Conservation (phyloP, 2,113 vertebrate species). For the Plecturocebus donacophilus region DNA sequence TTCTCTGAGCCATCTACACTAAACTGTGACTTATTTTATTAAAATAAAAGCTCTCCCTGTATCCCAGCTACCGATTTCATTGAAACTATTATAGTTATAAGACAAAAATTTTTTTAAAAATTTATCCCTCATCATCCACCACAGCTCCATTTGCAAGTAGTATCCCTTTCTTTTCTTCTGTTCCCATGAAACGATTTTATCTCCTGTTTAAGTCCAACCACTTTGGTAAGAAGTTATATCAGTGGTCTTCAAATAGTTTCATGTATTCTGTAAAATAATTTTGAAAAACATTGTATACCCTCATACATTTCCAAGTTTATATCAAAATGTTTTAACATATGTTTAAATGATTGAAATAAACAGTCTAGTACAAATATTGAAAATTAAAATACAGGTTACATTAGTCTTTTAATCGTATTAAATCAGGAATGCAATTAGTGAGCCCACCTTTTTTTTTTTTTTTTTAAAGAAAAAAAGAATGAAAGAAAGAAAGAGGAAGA, state of each 20-base stretch:
- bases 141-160: not conserved
- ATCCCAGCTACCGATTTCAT: not conserved
- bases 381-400: not conserved
- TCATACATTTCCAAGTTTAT: not conserved
- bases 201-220: not conserved
- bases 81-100: not conserved
- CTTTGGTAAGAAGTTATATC: not conserved
- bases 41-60: not conserved
- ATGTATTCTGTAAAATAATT: not conserved
- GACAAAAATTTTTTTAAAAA: not conserved
- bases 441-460: no score
- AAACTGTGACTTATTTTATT: not conserved
- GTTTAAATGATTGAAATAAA: not conserved
- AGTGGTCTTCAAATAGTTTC: not conserved
- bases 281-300: not conserved
- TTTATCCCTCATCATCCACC: not conserved
- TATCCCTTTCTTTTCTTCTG: not conserved
- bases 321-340: not conserved
- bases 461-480: no score
- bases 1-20: not conserved
- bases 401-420: not conserved
- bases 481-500: no score
- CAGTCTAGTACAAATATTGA: not conserved
- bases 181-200: not conserved
- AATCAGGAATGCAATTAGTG: not conserved